A percentile compares a stretch with the other conserved stretches of the same genome.
phyloP scores from a whole-genome alignment of 2,888 invertebrate species.

The Ectemnius lituratus region DNA sequence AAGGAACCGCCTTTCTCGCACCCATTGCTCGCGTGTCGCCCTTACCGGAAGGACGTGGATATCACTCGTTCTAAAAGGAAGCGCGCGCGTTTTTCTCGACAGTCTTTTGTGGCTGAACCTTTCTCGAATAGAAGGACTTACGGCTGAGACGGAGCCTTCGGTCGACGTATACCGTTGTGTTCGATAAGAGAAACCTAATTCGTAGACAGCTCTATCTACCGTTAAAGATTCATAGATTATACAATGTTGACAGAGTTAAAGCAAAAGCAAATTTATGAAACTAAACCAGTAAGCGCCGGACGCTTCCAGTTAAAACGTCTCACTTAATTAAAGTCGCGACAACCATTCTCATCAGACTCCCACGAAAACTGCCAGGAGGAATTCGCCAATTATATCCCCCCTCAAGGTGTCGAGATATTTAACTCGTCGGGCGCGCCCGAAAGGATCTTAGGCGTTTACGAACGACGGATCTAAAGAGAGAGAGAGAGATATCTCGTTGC shows the following conservation, averaged over 20 bases:
- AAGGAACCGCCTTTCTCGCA: neutral
- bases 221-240: slow-evolving; percentile 50
- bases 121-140: too few species aligned
- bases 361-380: slow-evolving; percentile 2
- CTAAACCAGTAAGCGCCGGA: slow-evolving; percentile 1
- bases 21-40: neutral
- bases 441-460: neutral
- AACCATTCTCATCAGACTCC: too few species aligned
- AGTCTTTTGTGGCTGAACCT: too few species aligned
- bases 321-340: slow-evolving; percentile 3
- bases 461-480: neutral
- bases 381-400: neutral
- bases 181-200: neutral
- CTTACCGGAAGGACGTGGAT: neutral
- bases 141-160: too few species aligned
- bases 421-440: neutral
- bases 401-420: too few species aligned
- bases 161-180: slow-evolving; percentile 4
- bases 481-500: slow-evolving; percentile 35
- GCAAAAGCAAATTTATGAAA: slow-evolving; percentile 30
- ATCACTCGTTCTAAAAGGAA: neutral
- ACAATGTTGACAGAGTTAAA: slow-evolving; percentile 42
- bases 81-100: too few species aligned
- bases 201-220: slow-evolving; percentile 23
- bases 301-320: slow-evolving; percentile 6